phyloP scores from a whole-genome alignment of 2,113 vertebrate genomes.

The Pitta sordida region DNA sequence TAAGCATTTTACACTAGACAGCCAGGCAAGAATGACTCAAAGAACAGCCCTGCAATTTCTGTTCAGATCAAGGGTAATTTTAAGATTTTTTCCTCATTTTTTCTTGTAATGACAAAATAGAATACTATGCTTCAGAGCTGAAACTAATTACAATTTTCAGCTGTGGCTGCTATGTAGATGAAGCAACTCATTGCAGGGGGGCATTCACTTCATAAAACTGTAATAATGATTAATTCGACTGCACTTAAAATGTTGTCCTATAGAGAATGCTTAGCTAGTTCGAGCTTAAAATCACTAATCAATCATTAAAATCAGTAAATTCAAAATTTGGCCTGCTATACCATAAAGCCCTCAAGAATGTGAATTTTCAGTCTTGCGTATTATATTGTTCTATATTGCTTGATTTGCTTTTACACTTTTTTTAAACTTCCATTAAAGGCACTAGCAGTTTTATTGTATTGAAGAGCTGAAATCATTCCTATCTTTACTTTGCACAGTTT shows the following conservation, averaged over 20 bases:
- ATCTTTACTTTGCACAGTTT: not conserved
- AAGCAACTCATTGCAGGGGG: constrained; percentile 5
- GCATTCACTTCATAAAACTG: constrained; percentile 14
- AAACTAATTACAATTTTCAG: constrained; percentile 22
- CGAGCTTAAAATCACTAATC: not conserved
- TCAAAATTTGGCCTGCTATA: not conserved
- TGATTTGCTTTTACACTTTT: not conserved
- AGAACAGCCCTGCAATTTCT: not conserved
- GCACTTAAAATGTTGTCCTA: constrained; percentile 25
- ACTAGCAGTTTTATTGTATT: not conserved
- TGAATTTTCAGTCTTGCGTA: constrained; percentile 23
- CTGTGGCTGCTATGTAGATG: not conserved
- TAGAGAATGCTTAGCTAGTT: constrained; percentile 31
- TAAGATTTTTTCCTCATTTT: not conserved
- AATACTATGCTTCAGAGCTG: not conserved
- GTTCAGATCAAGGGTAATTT: not conserved
- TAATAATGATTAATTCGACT: constrained; percentile 57
- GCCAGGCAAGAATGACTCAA: not conserved
- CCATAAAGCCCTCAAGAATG: not conserved
- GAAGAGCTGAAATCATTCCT: not conserved
- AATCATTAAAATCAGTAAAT: constrained; percentile 14
- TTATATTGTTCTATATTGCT: not conserved
- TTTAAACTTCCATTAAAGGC: not conserved
- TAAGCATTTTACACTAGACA: constrained; percentile 13
- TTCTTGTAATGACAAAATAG: not conserved